Evolutionary conservation across 2,113 vertebrate genomes (phyloP).

Genomic region (Sphaerodactylus townsendi): DNA sequence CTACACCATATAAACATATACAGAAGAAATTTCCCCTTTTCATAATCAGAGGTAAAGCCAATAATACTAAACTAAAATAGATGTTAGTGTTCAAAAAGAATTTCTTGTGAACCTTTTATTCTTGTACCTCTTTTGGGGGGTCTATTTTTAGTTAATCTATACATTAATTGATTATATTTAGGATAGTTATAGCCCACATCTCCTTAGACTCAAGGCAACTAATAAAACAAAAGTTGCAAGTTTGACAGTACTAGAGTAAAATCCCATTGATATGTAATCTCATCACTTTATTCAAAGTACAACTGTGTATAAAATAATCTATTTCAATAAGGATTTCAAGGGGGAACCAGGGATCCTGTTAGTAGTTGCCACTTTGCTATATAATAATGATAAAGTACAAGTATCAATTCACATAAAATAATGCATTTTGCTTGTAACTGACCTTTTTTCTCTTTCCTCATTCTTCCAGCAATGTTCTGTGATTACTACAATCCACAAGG

Average conservation of each 20-base stretch:
- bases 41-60: not conserved
- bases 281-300: not conserved
- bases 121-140: not conserved
- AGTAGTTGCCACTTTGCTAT: not conserved
- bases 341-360: not conserved
- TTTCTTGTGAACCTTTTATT: not conserved
- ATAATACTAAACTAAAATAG: not conserved
- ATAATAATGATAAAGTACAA: not conserved
- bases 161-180: not conserved
- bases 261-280: not conserved
- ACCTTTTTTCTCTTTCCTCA: not conserved
- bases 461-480: conserved; percentile 87
- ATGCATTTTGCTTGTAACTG: not conserved
- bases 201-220: too few species aligned
- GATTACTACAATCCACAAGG: conserved; percentile 89
- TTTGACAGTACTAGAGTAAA: not conserved
- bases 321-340: not conserved
- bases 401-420: not conserved
- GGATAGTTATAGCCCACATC: too few species aligned
- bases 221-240: too few species aligned
- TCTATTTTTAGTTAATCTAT: not conserved
- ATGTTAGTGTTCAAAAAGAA: not conserved
- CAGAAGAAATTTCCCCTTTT: not conserved
- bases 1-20: too few species aligned
- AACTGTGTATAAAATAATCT: not conserved